Evolutionary conservation across 2,888 invertebrate species (phyloP).

Genomic region (Drosophila melanosoma): DNA sequence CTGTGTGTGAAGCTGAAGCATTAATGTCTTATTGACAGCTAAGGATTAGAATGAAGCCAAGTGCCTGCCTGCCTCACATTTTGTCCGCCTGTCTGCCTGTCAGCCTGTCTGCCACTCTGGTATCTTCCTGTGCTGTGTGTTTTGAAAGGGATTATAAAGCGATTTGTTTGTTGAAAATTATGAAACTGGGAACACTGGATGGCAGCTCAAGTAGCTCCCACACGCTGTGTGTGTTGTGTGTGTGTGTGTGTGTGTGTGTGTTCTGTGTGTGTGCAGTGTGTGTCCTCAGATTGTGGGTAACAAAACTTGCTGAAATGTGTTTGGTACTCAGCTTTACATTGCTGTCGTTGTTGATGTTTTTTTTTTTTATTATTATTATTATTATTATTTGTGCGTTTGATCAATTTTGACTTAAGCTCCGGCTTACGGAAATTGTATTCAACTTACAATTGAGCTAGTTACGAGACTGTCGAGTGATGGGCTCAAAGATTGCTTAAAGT

Average conservation of each 20-base stretch:
- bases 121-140: constrained; percentile 38
- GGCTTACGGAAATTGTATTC: constrained; percentile 54
- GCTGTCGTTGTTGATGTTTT: constrained; percentile 1
- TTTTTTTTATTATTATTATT: neutral
- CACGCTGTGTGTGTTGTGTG: constrained; percentile 56
- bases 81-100: constrained; percentile 4
- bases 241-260: constrained; percentile 10
- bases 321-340: constrained; percentile 33
- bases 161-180: constrained; percentile 78
- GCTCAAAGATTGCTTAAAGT: constrained; percentile 4
- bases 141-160: constrained; percentile 79
- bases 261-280: constrained; percentile 18
- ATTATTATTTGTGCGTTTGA: constrained; percentile 45
- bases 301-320: constrained; percentile 48
- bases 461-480: constrained; percentile 6
- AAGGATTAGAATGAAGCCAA: constrained; percentile 73
- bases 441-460: constrained; percentile 34
- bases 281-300: constrained; percentile 16
- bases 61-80: constrained; percentile 45
- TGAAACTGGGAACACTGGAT: constrained; percentile 67
- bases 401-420: constrained; percentile 67
- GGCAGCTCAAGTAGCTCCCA: constrained; percentile 64
- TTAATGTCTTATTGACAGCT: constrained; percentile 79
- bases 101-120: constrained; percentile 7
- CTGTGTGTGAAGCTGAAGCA: constrained; percentile 65